phyloP scores from a whole-genome alignment of 2,113 vertebrate genomes.

The Pluvianellus socialis region DNA sequence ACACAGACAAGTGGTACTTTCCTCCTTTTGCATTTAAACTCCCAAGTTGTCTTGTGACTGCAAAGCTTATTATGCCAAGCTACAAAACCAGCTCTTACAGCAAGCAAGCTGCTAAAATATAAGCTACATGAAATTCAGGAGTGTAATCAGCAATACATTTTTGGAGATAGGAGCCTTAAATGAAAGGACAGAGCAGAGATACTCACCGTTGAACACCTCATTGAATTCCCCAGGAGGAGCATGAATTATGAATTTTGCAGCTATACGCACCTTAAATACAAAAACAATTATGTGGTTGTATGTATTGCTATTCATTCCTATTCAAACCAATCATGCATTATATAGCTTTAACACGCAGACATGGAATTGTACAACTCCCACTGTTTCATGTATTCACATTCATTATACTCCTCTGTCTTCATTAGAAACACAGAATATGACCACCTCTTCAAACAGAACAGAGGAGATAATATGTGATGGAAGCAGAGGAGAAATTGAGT shows the following conservation, averaged over 20 bases:
- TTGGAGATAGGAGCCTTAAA: not conserved
- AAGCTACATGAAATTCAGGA: not conserved
- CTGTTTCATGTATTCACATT: not conserved
- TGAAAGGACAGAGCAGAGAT: not conserved
- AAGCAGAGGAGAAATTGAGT: not conserved
- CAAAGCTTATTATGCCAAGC: not conserved
- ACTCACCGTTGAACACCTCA: slow-evolving; percentile 96
- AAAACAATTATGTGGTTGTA: slow-evolving; percentile 14
- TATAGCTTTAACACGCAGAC: not conserved
- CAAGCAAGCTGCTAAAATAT: not conserved
- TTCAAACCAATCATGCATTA: not conserved
- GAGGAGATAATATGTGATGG: not conserved
- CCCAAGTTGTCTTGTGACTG: not conserved
- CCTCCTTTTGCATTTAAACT: not conserved
- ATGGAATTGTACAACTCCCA: not conserved
- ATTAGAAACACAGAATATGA: not conserved
- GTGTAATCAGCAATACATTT: not conserved
- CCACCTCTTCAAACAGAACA: not conserved
- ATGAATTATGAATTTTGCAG: slow-evolving; percentile 94
- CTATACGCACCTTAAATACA: slow-evolving; percentile 89
- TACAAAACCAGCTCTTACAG: not conserved
- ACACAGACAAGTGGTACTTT: not conserved
- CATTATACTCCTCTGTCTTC: not conserved
- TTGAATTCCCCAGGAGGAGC: slow-evolving; percentile 97
- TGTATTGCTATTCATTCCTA: not conserved